Evolutionary conservation across 2,113 vertebrate genomes (phyloP).

Genomic region (Chaenogobius annularis): DNA sequence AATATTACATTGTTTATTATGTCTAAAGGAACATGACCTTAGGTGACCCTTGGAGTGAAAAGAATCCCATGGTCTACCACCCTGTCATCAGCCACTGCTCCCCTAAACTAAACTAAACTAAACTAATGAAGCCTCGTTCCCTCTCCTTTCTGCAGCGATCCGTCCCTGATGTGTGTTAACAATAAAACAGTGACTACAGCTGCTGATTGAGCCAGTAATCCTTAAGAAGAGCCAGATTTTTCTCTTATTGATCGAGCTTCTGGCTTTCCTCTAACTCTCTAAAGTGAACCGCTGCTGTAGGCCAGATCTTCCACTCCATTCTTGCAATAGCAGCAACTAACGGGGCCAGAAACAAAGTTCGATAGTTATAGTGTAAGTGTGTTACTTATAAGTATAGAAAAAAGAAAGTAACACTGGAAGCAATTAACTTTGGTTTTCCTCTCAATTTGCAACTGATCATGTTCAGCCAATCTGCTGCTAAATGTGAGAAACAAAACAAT

Average conservation of each 20-base stretch:
- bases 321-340: constrained; percentile 42
- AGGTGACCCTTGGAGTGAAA: constrained; percentile 25
- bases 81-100: constrained; percentile 13
- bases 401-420: constrained; percentile 66
- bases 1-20: no score
- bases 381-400: constrained; percentile 23
- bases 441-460: constrained; percentile 48
- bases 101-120: background rate
- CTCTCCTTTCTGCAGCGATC: constrained; percentile 6
- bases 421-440: constrained; percentile 72
- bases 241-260: constrained; percentile 67
- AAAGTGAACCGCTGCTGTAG: constrained; percentile 69
- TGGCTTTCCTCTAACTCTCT: constrained; percentile 60
- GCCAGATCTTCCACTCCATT: constrained; percentile 53
- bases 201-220: constrained; percentile 67
- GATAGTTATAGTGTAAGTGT: background rate
- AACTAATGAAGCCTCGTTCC: background rate
- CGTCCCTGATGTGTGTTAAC: constrained; percentile 35
- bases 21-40: constrained; percentile 8
- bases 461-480: constrained; percentile 59
- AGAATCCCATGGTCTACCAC: constrained; percentile 10
- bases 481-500: constrained; percentile 59
- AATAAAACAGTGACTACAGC: constrained; percentile 43
- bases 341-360: constrained; percentile 20
- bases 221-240: constrained; percentile 70